phyloP scores from a whole-genome alignment of 2,113 vertebrate genomes.

The Prolemur simus region DNA sequence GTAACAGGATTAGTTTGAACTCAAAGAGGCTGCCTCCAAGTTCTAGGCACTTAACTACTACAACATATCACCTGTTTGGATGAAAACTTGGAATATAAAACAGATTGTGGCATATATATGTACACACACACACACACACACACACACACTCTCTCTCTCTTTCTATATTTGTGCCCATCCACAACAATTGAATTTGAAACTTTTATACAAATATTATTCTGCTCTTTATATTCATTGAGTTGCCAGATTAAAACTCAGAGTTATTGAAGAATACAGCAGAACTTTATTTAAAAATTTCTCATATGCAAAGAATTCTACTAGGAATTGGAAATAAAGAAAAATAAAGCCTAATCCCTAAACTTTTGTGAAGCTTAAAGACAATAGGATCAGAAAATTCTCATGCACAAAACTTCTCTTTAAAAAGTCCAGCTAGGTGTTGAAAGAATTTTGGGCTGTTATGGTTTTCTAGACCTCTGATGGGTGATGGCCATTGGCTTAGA shows the following conservation, averaged over 20 bases:
- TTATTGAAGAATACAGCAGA: not conserved
- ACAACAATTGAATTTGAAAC: not conserved
- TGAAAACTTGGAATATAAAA: not conserved
- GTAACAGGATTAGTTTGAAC: conserved; percentile 14
- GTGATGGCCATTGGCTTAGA: not conserved
- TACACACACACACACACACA: not conserved
- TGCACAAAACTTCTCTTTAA: not conserved
- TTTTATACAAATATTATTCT: conserved; percentile 9
- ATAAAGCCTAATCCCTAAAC: not conserved
- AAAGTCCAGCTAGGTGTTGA: not conserved
- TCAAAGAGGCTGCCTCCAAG: not conserved
- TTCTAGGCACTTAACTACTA: not conserved
- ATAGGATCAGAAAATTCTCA: not conserved
- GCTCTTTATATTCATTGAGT: not conserved
- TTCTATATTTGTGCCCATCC: not conserved
- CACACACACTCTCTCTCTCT: not conserved
- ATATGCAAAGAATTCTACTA: not conserved
- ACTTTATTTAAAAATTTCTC: not conserved
- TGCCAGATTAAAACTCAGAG: not conserved
- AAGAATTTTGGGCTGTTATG: not conserved
- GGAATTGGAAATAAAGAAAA: not conserved
- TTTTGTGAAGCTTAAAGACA: not conserved
- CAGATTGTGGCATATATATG: not conserved
- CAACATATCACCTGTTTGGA: not conserved
- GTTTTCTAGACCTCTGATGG: not conserved